phyloP scores from a whole-genome alignment of 2,113 vertebrate species.

The Dromiciops gliroides region DNA sequence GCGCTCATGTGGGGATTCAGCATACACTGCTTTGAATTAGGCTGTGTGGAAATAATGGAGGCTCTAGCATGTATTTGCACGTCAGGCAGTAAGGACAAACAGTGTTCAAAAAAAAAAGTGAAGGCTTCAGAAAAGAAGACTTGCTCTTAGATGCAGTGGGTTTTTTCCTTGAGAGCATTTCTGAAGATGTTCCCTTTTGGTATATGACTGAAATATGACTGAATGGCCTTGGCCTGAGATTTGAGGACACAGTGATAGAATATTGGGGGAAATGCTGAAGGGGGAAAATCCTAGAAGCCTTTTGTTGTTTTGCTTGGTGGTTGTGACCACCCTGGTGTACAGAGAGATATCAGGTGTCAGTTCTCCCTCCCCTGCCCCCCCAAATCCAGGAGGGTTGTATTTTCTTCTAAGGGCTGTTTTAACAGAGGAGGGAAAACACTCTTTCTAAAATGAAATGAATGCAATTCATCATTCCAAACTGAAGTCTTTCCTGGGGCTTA shows the following conservation, averaged over 20 bases:
- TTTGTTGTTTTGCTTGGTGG: constrained; percentile 70
- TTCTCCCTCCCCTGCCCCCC: constrained; percentile 43
- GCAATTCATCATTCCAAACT: background rate
- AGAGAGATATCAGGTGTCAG: constrained; percentile 25
- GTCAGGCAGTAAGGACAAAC: constrained; percentile 69
- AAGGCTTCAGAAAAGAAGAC: constrained; percentile 59
- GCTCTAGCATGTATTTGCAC: constrained; percentile 73
- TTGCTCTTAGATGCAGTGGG: background rate
- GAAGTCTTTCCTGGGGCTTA: background rate
- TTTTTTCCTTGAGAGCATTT: constrained; percentile 7
- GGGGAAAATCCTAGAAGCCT: constrained; percentile 65
- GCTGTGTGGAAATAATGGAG: constrained; percentile 74
- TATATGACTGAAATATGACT: constrained; percentile 46
- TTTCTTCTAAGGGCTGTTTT: constrained; percentile 65
- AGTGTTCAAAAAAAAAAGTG: constrained; percentile 61
- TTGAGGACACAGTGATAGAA: constrained; percentile 57
- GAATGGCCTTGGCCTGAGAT: constrained; percentile 59
- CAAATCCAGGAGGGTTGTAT: constrained; percentile 49
- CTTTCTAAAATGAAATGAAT: background rate
- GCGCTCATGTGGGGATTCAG: constrained; percentile 30
- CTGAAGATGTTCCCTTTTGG: constrained; percentile 56
- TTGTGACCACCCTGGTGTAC: constrained; percentile 50
- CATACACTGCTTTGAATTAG: constrained; percentile 62
- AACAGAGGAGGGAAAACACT: constrained; percentile 62
- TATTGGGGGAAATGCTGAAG: constrained; percentile 53